These are phyloP conservation scores for Epizoanthus scotinus DNA, from an alignment of 92 coral and sea anemone genomes.

Conservation along the genomic window DNA sequence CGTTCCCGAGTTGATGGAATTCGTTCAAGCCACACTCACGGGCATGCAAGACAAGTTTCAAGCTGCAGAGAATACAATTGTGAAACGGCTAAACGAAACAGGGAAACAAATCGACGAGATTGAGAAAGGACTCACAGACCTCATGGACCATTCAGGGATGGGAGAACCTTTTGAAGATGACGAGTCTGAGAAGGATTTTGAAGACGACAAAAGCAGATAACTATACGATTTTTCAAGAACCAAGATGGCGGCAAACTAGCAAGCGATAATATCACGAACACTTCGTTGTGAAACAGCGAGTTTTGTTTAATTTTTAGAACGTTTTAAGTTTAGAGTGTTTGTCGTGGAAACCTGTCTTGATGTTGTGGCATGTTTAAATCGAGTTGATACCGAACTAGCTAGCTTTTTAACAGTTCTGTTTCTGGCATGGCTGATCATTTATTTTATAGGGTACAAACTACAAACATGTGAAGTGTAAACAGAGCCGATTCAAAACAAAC, in stretches of 20 bases:
- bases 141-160: constrained; percentile 99
- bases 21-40: constrained; percentile 87
- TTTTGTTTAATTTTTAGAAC: constrained; percentile 9
- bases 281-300: constrained; percentile 40
- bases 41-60: constrained; percentile 96
- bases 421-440: too few relatives aligned
- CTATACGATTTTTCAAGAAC: neutral
- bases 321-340: neutral
- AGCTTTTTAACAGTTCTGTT: too few relatives aligned
- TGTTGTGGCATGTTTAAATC: too few relatives aligned
- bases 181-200: constrained; percentile 76
- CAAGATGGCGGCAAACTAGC: constrained; percentile 15
- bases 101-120: constrained; percentile 86
- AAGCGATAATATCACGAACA: constrained; percentile 8
- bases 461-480: too few relatives aligned
- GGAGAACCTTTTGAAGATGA: constrained; percentile 96
- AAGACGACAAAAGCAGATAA: constrained; percentile 79
- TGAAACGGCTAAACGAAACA: constrained; percentile 86
- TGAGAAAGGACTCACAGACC: constrained; percentile 89
- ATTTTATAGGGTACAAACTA: too few relatives aligned
- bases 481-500: too few relatives aligned
- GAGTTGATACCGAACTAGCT: too few relatives aligned
- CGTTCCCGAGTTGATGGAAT: constrained; percentile 90
- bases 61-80: constrained; percentile 85
- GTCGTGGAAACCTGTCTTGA: neutral